A percentile compares a stretch with the other conserved stretches of the same genome.
phyloP scores from a whole-genome alignment of 2,888 invertebrate species.

The Ochlodes sylvanus region DNA sequence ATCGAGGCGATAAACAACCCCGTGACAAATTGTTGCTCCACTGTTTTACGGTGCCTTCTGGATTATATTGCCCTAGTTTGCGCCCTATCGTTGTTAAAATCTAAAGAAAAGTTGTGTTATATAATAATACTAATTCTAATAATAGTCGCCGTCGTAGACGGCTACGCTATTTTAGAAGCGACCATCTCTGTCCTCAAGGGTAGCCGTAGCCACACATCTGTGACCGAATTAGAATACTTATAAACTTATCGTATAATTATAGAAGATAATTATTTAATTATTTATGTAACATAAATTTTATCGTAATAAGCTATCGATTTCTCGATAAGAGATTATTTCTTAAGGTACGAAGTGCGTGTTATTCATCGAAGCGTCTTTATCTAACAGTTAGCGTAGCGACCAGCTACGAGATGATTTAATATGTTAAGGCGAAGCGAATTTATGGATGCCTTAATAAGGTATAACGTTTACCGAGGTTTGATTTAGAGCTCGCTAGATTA shows the following conservation, averaged over 20 bases:
- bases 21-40: slow-evolving; percentile 49
- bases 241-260: too few relatives aligned
- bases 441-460: slow-evolving; percentile 43
- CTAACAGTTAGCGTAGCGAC: slow-evolving; percentile 29
- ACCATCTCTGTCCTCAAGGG: too few relatives aligned
- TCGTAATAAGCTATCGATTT: neutral
- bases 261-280: too few relatives aligned
- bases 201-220: too few relatives aligned
- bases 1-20: slow-evolving; percentile 71
- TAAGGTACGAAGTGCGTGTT: slow-evolving; percentile 11
- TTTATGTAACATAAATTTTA: too few relatives aligned
- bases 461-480: slow-evolving; percentile 36
- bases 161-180: too few relatives aligned
- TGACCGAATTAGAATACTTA: too few relatives aligned
- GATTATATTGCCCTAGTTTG: slow-evolving; percentile 30
- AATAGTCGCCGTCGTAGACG: too few relatives aligned
- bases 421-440: slow-evolving; percentile 45
- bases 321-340: neutral
- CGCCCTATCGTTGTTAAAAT: too few relatives aligned
- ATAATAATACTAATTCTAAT: too few relatives aligned
- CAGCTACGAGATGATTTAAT: slow-evolving; percentile 42
- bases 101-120: too few relatives aligned
- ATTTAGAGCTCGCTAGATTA: slow-evolving; percentile 34
- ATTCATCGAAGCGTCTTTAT: slow-evolving; percentile 28
- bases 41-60: slow-evolving; percentile 15